Conservation (phyloP, 37 sponge, comb jelly and placozoan genomes). For the Lycopodina hypogea region DNA sequence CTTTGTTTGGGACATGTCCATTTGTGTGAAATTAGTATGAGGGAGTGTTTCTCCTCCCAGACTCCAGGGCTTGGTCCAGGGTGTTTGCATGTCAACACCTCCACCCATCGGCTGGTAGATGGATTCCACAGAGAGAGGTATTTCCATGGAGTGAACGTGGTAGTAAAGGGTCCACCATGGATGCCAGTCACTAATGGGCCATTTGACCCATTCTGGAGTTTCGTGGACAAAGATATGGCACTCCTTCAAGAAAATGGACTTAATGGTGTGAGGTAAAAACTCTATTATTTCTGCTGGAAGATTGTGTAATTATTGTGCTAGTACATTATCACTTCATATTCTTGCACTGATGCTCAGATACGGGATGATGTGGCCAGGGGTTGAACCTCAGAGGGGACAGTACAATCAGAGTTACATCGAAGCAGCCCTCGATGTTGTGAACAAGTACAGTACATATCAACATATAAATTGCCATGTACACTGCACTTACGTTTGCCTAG, state of each 20-base stretch:
- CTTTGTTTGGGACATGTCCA: too few relatives aligned
- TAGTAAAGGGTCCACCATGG: slow-evolving; percentile 86
- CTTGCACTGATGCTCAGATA: slow-evolving; percentile 30
- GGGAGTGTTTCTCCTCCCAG: too few relatives aligned
- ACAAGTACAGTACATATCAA: slow-evolving; percentile 17
- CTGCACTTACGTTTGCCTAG: not conserved
- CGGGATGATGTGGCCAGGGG: slow-evolving; percentile 95
- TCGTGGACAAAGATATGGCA: slow-evolving; percentile 75
- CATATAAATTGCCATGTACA: not conserved
- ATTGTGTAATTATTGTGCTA: too few relatives aligned
- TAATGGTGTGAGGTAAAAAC: slow-evolving; percentile 73
- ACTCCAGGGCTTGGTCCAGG: not conserved
- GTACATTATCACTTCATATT: too few relatives aligned
- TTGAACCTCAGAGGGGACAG: slow-evolving; percentile 69
- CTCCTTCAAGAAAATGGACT: slow-evolving; percentile 64
- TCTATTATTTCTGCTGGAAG: not conserved
- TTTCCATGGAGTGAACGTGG: slow-evolving; percentile 88
- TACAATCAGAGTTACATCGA: slow-evolving; percentile 85
- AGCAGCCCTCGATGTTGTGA: slow-evolving; percentile 43
- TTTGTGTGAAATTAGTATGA: too few relatives aligned
- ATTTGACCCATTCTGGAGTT: slow-evolving; percentile 72
- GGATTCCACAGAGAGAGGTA: slow-evolving; percentile 61
- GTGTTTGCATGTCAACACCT: slow-evolving; percentile 62
- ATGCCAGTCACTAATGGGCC: slow-evolving; percentile 46
- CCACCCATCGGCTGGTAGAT: slow-evolving; percentile 65